These are phyloP conservation scores for Parelbella ahira DNA, from an alignment of 2,888 invertebrate genomes.

Conservation along the genomic window DNA sequence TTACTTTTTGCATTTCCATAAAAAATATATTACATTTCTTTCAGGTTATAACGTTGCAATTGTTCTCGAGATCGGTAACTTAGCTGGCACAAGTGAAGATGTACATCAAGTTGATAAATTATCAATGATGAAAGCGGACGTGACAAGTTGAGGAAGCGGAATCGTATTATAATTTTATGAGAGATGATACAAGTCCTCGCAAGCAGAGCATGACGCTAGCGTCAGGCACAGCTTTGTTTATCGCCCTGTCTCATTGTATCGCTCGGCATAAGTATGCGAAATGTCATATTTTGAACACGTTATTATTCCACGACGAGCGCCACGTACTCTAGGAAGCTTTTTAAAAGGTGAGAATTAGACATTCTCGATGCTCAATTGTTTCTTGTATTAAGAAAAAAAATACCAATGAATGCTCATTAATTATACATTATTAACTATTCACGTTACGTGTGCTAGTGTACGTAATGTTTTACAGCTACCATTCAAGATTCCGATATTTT, in stretches of 20 bases:
- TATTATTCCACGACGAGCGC: conserved; percentile 34
- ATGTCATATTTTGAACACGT: conserved; percentile 34
- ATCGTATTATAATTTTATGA: conserved; percentile 10
- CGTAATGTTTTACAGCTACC: too few species aligned
- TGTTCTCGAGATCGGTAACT: too few species aligned
- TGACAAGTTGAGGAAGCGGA: conserved; percentile 8
- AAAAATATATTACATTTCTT: too few species aligned
- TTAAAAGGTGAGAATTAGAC: conserved; percentile 36
- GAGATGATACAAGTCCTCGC: conserved; percentile 18
- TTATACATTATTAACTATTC: too few species aligned
- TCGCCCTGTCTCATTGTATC: conserved; percentile 32
- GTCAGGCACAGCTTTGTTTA: conserved; percentile 35
- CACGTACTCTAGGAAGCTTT: conserved; percentile 34
- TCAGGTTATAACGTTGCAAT: too few species aligned
- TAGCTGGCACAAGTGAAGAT: too few species aligned
- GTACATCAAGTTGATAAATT: conserved; percentile 3
- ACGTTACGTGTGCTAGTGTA: too few species aligned
- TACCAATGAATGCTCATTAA: conserved; percentile 30
- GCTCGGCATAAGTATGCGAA: conserved; percentile 33
- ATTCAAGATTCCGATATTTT: too few species aligned
- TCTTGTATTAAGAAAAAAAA: conserved; percentile 31
- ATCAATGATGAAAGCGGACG: not conserved
- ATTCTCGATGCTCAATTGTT: conserved; percentile 32
- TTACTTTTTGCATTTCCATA: too few species aligned
- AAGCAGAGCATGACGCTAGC: conserved; percentile 23